Base-by-base conservation (phyloP, 2,797 vertebrate genomes). In the Peromyscus attwateri region DNA sequence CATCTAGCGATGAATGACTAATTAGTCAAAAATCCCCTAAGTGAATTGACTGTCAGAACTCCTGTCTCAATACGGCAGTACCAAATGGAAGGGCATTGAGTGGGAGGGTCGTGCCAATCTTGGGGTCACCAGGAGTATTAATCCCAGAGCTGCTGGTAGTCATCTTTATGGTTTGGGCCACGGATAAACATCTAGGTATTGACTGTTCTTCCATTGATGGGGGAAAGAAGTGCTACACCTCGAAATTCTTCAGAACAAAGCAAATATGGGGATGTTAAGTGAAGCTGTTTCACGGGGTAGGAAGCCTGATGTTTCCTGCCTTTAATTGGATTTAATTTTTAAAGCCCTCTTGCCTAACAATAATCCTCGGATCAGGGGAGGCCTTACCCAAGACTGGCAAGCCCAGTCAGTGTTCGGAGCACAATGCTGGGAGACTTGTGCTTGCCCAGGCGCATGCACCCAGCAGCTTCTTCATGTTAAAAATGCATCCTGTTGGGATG, bases 321-420 rank as follows among this genome's bases (percentile, higher is more conserved):
- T 31, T 64, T 92, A 96, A 90, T n/a, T 80, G 82, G 68, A 96
- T 92, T 97, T 95, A 85, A 93, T n/a, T 57, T 73, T 85, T 37
- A 76, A 92, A 96, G 76, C 46, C 34, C 40, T 95, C 77, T 93
- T 92, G 94, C 92, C 82, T 92, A 55, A 93, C n/a, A 93, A 75
- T 87, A 97, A 97, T 92, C 83, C 94, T 97, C 43, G 66, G 80
- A 95, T 92, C 87, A 85, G 93, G 62, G 25, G 77, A 94, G 89
- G 84, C 55, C 77, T 87, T 1, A 2, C 37, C 68, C 77, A 89
- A 60, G 14, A 57, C 43, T 89, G 88, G 83, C 80, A 92, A 97
- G 94, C 75, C 90, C 75, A 16, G 75, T 62, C 37, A 37, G 88
- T 52, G 27, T 87, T 70, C 94, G 89, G 92, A 97, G 71, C 88